Evolutionary conservation across 1,140 invertebrate species (phyloP), one percentile per base, ranked within the genome.

Genomic region (Zaprionus gabonicus): DNA sequence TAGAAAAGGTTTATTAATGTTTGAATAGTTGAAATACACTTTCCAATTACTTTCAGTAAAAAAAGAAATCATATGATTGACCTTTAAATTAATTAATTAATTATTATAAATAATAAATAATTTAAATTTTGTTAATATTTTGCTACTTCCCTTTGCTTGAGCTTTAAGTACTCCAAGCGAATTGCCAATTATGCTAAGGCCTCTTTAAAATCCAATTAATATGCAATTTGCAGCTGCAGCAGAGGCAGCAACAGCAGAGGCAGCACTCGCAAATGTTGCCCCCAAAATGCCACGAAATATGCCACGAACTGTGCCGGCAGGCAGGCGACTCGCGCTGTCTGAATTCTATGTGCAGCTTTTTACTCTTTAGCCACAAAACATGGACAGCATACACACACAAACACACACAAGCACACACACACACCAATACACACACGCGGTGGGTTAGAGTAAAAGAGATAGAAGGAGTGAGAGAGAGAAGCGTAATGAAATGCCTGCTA

Each of bases 401-500:
- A 56, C 25, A 53, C 41, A 49, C 62, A 64, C 28, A 64, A 31
- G 28, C 46, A 23, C 59, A n/a, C 34, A 20, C n/a, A 63, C 31
- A 55, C 10, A 58, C n/a, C n/a, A 28, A 5, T n/a, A 20, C 1
- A 28, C 9, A 23, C 4, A 10, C 1, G 23, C 25, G 10, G 62
- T 15, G 25, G 10, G 28, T 4, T 31, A 27, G n/a, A 38, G 25
- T 27, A n/a, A 51, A 28, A 27, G 31, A 27, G 23, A 41, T 25
- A 57, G 34, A 7, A 1, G 5, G 9, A 27, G 25, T 20, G 15
- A 12, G 9, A 5, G 57, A 7, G 3, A n/a, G 23, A 28, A 3
- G 13, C 6, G 23, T 56, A 76, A 76, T 76, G 73, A 76, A 76
- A 79, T 79, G 77, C 77, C 77, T 80, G 78, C 75, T 80, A 80